Evolutionary conservation across 1,140 invertebrate species (phyloP).

Genomic region (Sycophaga agraensis): DNA sequence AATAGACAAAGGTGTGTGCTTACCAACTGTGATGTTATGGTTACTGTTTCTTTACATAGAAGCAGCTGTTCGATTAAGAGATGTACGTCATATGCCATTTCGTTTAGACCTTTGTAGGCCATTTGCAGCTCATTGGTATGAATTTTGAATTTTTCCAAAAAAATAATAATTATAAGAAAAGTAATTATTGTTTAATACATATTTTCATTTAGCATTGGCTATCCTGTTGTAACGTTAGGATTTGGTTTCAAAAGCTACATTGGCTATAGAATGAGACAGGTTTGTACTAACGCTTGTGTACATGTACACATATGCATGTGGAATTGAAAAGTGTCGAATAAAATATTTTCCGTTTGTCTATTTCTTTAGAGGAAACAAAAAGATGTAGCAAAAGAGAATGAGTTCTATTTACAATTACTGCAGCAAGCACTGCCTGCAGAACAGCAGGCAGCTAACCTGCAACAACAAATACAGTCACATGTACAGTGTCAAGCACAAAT

Average conservation of each 20-base stretch:
- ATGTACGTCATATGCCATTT: conserved; percentile 83
- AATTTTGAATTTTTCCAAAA: too few species aligned
- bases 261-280: conserved; percentile 84
- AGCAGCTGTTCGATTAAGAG: conserved; percentile 83
- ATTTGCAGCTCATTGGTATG: conserved; percentile 96
- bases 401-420: conserved; percentile 91
- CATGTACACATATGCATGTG: not conserved
- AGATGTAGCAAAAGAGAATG: conserved; percentile 92
- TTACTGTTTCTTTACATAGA: conserved; percentile 95
- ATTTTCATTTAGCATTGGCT: conserved; percentile 77
- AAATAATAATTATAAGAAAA: too few species aligned
- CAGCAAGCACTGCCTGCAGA: conserved; percentile 85
- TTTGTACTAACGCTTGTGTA: conserved; percentile 44
- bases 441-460: conserved; percentile 63
- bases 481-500: conserved; percentile 47
- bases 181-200: conserved; percentile 5
- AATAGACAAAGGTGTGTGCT: conserved; percentile 87
- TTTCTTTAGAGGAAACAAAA: conserved; percentile 77
- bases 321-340: not conserved
- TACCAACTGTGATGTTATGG: conserved; percentile 93
- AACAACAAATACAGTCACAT: conserved; percentile 53
- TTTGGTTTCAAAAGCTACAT: conserved; percentile 96
- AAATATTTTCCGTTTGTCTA: too few species aligned
- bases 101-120: conserved; percentile 94
- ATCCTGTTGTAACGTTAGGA: conserved; percentile 95